Base-by-base conservation (phyloP, 2,797 vertebrate genomes). In the Miichthys miiuy region DNA sequence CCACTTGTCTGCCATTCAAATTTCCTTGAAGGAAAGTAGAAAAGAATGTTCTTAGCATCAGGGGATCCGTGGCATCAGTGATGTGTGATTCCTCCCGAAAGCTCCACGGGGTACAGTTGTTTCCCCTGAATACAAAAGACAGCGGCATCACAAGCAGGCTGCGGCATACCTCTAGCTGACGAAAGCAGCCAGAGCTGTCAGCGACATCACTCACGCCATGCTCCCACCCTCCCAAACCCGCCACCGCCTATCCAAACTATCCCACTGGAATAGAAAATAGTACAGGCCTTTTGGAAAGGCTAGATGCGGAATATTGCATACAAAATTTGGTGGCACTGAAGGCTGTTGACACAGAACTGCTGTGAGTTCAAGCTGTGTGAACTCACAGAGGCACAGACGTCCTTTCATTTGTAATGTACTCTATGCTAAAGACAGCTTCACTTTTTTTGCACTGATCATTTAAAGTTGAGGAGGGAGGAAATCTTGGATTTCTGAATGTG, bases 121-220 rank as follows among this genome's bases (percentile, higher is more conserved):
- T 93, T 94, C 92, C 88, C 89, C 89, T 82, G 91, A 94, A 95
- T 94, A 94, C 92, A 94, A 94, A 94, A 93, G 90, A 89, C 90
- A 85, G 83, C 83, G 64, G 89, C 90, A 93, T 95, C 92, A 93
- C 89, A 93, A 85, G 89, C 84, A 83, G 88, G 90, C 84, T 88
- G 88, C 81, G 30, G 78, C 83, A 77, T 88, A 80, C 92, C 93
- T 55, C 80, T 89, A 94, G 94, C 94, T 95, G 94, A 91, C 90
- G 87, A 87, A 92, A 93, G 90, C 89, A 91, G 91, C 81, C 86
- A 87, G 87, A 90, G 85, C 88, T 95, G 94, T 95, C 94, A 93
- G 88, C 89, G 81, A 93, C 93, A 94, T 96, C 94, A 90, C 92
- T 96, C 91, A 93, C 85, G 84, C 88, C 88, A 62, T 46, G 81